These are phyloP conservation scores for Pherbina coryleti DNA, from an alignment of 2,888 invertebrate species.

Conservation along the genomic window DNA sequence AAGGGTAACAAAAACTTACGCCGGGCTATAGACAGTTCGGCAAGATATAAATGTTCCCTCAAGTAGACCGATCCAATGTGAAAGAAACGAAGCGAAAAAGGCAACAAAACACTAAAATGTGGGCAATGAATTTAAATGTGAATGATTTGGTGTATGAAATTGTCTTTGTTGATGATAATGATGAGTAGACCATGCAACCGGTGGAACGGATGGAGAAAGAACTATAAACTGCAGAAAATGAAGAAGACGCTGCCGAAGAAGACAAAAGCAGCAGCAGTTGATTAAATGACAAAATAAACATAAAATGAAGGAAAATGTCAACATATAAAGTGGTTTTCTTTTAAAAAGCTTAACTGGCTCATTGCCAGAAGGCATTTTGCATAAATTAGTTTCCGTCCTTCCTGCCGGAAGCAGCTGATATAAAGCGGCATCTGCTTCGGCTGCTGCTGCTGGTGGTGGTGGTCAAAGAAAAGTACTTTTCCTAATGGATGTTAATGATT, in stretches of 20 bases:
- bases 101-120: constrained; percentile 5
- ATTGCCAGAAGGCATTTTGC: constrained; percentile 44
- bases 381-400: constrained; percentile 42
- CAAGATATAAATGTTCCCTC: neutral
- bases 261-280: constrained; percentile 53
- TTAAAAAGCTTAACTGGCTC: constrained; percentile 58
- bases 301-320: constrained; percentile 62
- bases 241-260: neutral
- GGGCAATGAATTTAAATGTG: constrained; percentile 26
- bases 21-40: neutral
- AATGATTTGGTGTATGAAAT: constrained; percentile 8
- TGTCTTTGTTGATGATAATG: neutral
- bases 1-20: neutral
- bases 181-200: neutral
- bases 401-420: neutral
- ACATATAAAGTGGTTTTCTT: constrained; percentile 65
- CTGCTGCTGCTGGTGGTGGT: neutral
- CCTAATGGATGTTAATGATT: constrained; percentile 33
- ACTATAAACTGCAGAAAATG: neutral
- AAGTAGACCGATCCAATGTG: neutral
- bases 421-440: neutral
- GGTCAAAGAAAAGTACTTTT: neutral
- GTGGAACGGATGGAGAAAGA: neutral
- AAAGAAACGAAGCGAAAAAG: neutral
- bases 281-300: constrained; percentile 65